These are phyloP conservation scores for Atherinosoma microstoma DNA, from an alignment of 2,797 vertebrate species.

Conservation along the genomic window DNA sequence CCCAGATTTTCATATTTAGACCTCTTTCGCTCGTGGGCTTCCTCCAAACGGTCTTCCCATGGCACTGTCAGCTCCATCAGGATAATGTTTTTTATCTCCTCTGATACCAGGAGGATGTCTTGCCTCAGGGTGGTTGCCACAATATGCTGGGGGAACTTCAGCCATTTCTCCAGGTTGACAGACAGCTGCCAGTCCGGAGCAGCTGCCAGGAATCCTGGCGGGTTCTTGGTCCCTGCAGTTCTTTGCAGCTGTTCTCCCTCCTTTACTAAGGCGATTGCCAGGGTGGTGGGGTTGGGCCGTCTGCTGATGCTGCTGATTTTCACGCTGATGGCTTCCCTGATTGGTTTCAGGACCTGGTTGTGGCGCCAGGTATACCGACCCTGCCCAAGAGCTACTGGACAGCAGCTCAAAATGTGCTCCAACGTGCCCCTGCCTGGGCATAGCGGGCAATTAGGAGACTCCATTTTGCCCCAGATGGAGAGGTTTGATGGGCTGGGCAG, in stretches of 20 bases:
- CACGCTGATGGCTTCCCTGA: not conserved
- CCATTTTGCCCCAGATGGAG: not conserved
- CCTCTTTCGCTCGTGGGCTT: too few relatives aligned
- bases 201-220: not conserved
- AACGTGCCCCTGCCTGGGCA: not conserved
- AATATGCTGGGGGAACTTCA: too few relatives aligned
- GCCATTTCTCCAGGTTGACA: not conserved
- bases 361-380: not conserved
- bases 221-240: not conserved
- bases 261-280: not conserved
- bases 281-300: not conserved
- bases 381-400: not conserved
- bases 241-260: not conserved
- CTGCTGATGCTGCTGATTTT: not conserved
- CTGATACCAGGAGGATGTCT: too few relatives aligned
- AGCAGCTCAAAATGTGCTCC: too few relatives aligned
- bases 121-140: too few relatives aligned
- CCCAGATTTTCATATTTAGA: too few relatives aligned
- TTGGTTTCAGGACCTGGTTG: not conserved
- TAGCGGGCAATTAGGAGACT: not conserved
- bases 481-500: not conserved
- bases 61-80: too few relatives aligned
- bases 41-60: too few relatives aligned
- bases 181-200: not conserved
- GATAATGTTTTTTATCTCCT: too few relatives aligned